These are phyloP conservation scores for Sceliomorpha sp. DNA, from an alignment of 2,888 invertebrate genomes.

Conservation along the genomic window DNA sequence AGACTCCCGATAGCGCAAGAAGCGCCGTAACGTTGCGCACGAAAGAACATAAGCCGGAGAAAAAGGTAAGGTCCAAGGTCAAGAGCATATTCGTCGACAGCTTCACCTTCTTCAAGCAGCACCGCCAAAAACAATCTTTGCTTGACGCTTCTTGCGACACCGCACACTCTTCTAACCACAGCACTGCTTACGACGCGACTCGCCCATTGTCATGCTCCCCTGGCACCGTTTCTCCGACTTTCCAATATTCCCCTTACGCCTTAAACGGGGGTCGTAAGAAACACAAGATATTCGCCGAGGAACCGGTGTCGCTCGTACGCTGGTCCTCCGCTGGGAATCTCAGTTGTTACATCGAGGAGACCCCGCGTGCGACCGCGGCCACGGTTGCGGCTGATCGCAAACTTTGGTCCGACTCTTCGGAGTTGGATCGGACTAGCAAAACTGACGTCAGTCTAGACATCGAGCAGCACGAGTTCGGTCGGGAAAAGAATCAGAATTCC, in stretches of 20 bases:
- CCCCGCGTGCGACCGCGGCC: too few relatives aligned
- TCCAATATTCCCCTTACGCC: slow-evolving; percentile 26
- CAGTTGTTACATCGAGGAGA: slow-evolving; percentile 3
- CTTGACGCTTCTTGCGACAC: slow-evolving; percentile 66
- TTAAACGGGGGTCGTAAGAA: too few relatives aligned
- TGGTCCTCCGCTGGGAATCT: slow-evolving; percentile 35
- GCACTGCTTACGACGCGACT: slow-evolving; percentile 26
- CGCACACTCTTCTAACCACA: slow-evolving; percentile 48
- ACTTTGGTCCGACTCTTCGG: slow-evolving; percentile 13
- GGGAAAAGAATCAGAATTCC: slow-evolving; percentile 66
- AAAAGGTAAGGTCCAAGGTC: slow-evolving; percentile 78
- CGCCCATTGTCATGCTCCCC: neutral
- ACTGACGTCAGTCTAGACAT: slow-evolving; percentile 11
- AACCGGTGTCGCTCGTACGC: slow-evolving; percentile 34
- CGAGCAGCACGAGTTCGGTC: slow-evolving; percentile 48
- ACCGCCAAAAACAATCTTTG: slow-evolving; percentile 56
- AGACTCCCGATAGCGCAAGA: slow-evolving; percentile 36
- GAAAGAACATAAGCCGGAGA: slow-evolving; percentile 58
- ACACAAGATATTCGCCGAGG: slow-evolving; percentile 41
- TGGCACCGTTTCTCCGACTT: slow-evolving; percentile 19
- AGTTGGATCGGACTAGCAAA: slow-evolving; percentile 3
- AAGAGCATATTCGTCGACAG: slow-evolving; percentile 72
- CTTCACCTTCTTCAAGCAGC: slow-evolving; percentile 60
- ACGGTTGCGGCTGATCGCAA: too few relatives aligned
- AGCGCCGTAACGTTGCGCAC: slow-evolving; percentile 44